phyloP scores from a whole-genome alignment of 1,140 invertebrate genomes.

The Cylas formicarius region DNA sequence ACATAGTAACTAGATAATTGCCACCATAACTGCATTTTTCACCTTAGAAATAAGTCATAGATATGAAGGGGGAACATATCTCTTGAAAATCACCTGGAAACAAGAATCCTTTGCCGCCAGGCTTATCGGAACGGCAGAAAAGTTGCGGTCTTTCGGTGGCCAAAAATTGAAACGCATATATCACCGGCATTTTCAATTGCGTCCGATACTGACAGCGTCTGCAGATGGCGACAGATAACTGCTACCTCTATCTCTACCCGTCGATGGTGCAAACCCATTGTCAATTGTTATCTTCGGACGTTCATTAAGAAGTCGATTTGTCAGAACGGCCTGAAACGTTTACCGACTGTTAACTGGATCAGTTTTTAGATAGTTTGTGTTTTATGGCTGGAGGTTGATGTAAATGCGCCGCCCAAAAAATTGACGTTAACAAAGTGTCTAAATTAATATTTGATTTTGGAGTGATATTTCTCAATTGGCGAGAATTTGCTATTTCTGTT shows the following conservation, averaged over 20 bases:
- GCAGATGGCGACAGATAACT: conserved; percentile 30
- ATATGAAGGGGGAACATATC: too few relatives aligned
- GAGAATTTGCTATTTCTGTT: too few relatives aligned
- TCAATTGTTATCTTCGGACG: conserved; percentile 22
- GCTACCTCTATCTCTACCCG: conserved; percentile 21
- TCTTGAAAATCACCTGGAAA: too few relatives aligned
- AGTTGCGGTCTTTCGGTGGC: conserved; percentile 16
- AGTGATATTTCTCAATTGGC: too few relatives aligned
- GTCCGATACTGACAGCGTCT: conserved; percentile 8
- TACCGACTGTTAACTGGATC: conserved; percentile 17
- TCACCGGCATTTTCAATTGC: conserved; percentile 15
- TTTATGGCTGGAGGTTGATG: too few relatives aligned
- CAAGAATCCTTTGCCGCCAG: background rate
- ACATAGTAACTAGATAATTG: too few relatives aligned
- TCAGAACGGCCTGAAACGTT: conserved; percentile 13
- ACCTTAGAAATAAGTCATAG: too few relatives aligned
- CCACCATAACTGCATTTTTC: too few relatives aligned
- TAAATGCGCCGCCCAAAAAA: too few relatives aligned
- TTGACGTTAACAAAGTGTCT: too few relatives aligned
- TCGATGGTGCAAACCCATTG: conserved; percentile 22
- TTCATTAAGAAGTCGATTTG: conserved; percentile 20
- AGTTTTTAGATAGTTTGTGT: too few relatives aligned
- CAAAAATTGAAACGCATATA: conserved; percentile 18
- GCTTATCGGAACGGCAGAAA: background rate
- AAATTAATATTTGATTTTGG: too few relatives aligned